Evolutionary conservation across 2,797 vertebrate genomes (phyloP), one percentile per base, ranked within the genome.

Genomic region (Notolabrus celidotus): DNA sequence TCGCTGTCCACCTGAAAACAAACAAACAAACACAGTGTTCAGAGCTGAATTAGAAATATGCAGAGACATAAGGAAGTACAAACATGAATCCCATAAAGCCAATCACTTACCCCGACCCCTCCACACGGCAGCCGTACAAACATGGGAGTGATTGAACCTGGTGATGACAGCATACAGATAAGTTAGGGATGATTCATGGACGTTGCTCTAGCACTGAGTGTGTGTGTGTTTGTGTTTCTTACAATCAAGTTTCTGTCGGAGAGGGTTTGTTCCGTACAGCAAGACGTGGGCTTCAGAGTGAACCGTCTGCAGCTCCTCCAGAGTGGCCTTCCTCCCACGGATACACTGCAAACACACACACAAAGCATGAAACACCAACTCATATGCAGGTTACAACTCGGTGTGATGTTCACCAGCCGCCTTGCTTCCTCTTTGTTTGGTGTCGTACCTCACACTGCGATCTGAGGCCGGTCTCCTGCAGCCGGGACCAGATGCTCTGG

Each of bases 401-500:
- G 36, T 0, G 41, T 4, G n/a, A 36, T 4, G 19, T 41, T 41
- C 29, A 10, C 17, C 0, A 14, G n/a, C 7, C 10, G 16, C 22
- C 46, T 25, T 12, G 7, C 39, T 52, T 22, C 42, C 10, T 19
- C 9, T 1, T 6, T 12, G 1, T 36, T 36, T 36, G 29, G 5
- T 14, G 36, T 0, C 10, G 3, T 75, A 99, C 98, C 97, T 99
- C 97, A 16, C 98, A 99, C 93, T 97, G 97, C 81, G 95, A 83
- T n/a, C 97, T 92, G 53, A 99, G 95, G n/a, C 97, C 98, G 0
- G 97, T 99, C 90, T 99, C 98, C 92, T 99, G 98, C 67, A 99
- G 94, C 39, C 98, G 94, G 7, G 98, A 99, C 98, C 98, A 99
- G 88, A 99, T 99, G 94, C 97, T 99, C 93, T 99, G 98, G 79